These are phyloP conservation scores for Eurosta solidaginis DNA, from an alignment of 1,140 invertebrate species.

Conservation along the genomic window DNA sequence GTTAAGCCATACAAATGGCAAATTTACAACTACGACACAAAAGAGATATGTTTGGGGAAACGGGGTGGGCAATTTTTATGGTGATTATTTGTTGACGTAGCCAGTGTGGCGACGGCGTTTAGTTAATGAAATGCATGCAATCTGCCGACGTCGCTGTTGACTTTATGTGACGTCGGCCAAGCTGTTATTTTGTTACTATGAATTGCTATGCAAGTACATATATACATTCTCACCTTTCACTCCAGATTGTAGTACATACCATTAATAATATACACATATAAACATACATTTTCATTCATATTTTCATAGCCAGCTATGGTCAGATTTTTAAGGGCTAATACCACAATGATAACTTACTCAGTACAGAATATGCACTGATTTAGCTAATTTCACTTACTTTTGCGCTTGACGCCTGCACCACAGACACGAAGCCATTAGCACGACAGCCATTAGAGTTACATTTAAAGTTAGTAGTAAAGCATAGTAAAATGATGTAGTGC, in stretches of 20 bases:
- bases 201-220: neutral
- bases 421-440: conserved; percentile 56
- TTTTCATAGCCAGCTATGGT: too few relatives aligned
- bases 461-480: conserved; percentile 34
- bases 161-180: neutral
- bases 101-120: neutral
- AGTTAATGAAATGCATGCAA: neutral
- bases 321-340: too few relatives aligned
- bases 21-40: neutral
- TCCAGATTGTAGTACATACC: too few relatives aligned
- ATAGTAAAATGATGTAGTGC: neutral
- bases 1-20: too few relatives aligned
- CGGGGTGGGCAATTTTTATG: neutral
- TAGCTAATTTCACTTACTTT: conserved; percentile 56
- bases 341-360: too few relatives aligned
- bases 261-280: too few relatives aligned
- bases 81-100: conserved; percentile 33
- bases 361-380: too few relatives aligned
- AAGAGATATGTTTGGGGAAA: neutral
- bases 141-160: neutral
- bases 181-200: neutral
- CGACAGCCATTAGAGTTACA: conserved; percentile 43
- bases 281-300: too few relatives aligned
- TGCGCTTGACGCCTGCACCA: conserved; percentile 55
- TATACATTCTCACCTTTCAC: too few relatives aligned